Evolutionary conservation across 2,888 invertebrate genomes (phyloP).

Genomic region (Macrosoma leucophasiata): DNA sequence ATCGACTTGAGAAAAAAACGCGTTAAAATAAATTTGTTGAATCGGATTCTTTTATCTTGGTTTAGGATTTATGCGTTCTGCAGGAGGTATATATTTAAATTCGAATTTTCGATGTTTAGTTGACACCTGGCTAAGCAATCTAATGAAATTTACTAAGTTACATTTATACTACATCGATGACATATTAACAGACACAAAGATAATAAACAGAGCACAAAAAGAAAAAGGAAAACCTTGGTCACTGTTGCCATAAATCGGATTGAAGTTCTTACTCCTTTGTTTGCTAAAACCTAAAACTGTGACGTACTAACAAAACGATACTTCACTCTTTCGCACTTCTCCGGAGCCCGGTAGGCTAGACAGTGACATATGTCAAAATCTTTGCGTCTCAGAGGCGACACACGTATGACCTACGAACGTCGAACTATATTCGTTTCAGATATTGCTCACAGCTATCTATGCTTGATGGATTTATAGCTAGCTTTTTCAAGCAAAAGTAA

Average conservation of each 20-base stretch:
- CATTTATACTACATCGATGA: too few species aligned
- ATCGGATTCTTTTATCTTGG: slow-evolving; percentile 21
- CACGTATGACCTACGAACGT: slow-evolving; percentile 9
- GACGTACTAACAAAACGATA: slow-evolving; percentile 33
- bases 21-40: slow-evolving; percentile 47
- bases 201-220: slow-evolving; percentile 23
- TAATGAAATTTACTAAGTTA: too few species aligned
- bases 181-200: slow-evolving; percentile 4
- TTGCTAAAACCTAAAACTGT: slow-evolving; percentile 67
- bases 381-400: slow-evolving; percentile 12
- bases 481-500: too few species aligned
- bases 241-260: slow-evolving; percentile 58
- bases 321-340: slow-evolving; percentile 22
- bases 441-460: too few species aligned
- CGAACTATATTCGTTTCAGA: too few species aligned
- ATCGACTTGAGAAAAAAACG: slow-evolving; percentile 51
- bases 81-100: too few species aligned
- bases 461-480: too few species aligned
- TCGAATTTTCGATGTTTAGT: too few species aligned
- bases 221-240: slow-evolving; percentile 58
- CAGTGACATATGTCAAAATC: slow-evolving; percentile 21
- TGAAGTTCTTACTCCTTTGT: slow-evolving; percentile 68
- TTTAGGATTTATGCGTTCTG: too few species aligned
- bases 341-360: slow-evolving; percentile 18
- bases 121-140: too few species aligned